Base-by-base conservation (phyloP, 2,888 invertebrate genomes). In the Morpho achilles region DNA sequence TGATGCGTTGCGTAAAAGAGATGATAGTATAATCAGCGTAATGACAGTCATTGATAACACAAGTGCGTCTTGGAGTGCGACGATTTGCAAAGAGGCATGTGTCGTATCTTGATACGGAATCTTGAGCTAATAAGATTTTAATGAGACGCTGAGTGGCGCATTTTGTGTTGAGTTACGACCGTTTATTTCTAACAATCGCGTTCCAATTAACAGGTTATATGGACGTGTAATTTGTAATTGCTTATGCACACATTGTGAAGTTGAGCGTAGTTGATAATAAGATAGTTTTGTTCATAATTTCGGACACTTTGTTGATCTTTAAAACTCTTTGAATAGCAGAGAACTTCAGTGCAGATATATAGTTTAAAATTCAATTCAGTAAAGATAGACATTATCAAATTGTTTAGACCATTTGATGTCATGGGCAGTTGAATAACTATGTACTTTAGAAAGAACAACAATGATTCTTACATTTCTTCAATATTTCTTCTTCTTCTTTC, bases 11-110 rank as follows among this genome's bases (percentile, higher is more conserved):
- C 79, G 85, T 80, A 87, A 89, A 85, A 84, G 88, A 84, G 87
- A 88, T 83, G 80, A 80, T 80, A 76, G 79, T 83, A 84, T 82
- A 86, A 87, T 82, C 80, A 79, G 70, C 67, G 76, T 80, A 86
- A 82, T 86, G 87, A 87, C 87, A 87, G 85, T 82, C 85, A 87
- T 88, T 87, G 85, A 88, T 87, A 87, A 32, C 78, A 56, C 80
- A 80, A 81, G 55, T 53, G 46, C 58, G 61, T 59, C 47, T 60
- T 56, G 56, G 54, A 44, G 54, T 45, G 58, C 63, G 63, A 63
- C 60, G 62, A 60, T 62, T 73, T 66, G 75, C 69, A 71, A 68
- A 73, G 73, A 74, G 74, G 73, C 73, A 70, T 71, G 78, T 74
- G 79, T 74, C 75, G 72, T 76, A 77, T 76, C 73, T 65, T 63